Evolutionary conservation across 2,797 vertebrate species (phyloP), one percentile per base, ranked within the genome.

Genomic region (Nasua narica): DNA sequence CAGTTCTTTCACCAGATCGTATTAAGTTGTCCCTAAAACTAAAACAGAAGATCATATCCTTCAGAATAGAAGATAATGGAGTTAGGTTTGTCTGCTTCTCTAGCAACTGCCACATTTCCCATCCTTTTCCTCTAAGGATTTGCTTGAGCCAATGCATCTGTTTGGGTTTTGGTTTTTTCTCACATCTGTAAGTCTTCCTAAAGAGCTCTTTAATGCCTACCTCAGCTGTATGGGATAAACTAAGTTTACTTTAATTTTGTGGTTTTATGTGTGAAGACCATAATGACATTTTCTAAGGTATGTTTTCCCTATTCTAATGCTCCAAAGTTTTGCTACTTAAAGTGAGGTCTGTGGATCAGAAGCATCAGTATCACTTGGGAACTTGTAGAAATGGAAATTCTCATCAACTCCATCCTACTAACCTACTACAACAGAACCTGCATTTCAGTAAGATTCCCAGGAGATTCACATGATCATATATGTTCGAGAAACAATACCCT

Each of bases 121-220:
- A 3, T 62, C 84, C 43, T 87, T 91, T 76, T 1, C 1, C 40
- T 87, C 79, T 67, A 94, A 50, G 56, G 25, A 94, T 35, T 93
- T 1, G 2, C 18, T 87, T 46, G 27, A 70, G 29, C 23, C 70
- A 93, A 84, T 10, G 2, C 8, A 62, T 70, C 52, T 76, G 43
- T 21, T 84, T 79, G 23, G 52, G 18, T 67, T 87, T 86, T 56
- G 18, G 29, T 69, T 94, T 48, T 50, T 56, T 84, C 62, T 81
- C 29, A 52, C 8, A 52, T 91, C 56, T 78, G 5, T 81, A 86
- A 88, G 11, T 76, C 46, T 83, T 92, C 32, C 35, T 69, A 27
- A 92, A 94, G 46, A 78, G 5, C 79, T 97, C 48, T 96, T 83
- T 76, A 92, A 90, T 93, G 92, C 40, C 9, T 82, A 82, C 13